phyloP scores from a whole-genome alignment of 2,113 vertebrate species.

The Misgurnus anguillicaudatus region DNA sequence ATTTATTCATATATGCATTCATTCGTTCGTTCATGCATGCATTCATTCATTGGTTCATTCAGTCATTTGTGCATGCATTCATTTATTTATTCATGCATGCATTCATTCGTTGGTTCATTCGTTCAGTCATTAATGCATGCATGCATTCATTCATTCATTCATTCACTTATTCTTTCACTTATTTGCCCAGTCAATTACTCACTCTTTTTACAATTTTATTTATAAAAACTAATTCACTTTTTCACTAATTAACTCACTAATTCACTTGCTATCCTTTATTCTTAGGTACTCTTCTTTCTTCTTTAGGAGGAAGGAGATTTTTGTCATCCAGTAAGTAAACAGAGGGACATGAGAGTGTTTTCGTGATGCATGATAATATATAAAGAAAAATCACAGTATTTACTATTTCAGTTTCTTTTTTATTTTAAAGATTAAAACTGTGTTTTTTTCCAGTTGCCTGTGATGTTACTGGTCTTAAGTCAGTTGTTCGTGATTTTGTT shows the following conservation, averaged over 20 bases:
- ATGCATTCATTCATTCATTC: neutral
- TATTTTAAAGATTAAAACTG: neutral
- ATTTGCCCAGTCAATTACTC: no score
- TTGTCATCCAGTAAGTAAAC: slow-evolving; percentile 98
- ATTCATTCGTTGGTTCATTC: no score
- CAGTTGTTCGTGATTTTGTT: neutral
- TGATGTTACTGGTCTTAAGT: neutral
- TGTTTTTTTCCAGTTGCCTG: slow-evolving; percentile 20
- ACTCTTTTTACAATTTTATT: no score
- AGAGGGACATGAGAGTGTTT: slow-evolving; percentile 18
- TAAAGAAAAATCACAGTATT: neutral
- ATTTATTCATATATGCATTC: neutral
- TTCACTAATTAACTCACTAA: slow-evolving; percentile 57
- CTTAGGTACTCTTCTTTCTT: slow-evolving; percentile 99
- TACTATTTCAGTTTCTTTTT: neutral
- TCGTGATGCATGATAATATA: neutral
- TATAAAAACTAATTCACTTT: neutral
- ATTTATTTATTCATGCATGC: slow-evolving; percentile 60
- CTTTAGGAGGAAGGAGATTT: slow-evolving; percentile 99
- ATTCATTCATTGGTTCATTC: slow-evolving; percentile 41
- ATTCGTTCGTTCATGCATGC: slow-evolving; percentile 12
- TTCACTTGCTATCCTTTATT: slow-evolving; percentile 69
- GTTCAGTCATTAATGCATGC: neutral
- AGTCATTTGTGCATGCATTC: slow-evolving; percentile 34
- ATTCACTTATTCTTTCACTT: neutral